A percentile compares a stretch with the other conserved stretches of the same genome.
phyloP scores from a whole-genome alignment of 2,888 invertebrate genomes.

The Phania funesta region DNA sequence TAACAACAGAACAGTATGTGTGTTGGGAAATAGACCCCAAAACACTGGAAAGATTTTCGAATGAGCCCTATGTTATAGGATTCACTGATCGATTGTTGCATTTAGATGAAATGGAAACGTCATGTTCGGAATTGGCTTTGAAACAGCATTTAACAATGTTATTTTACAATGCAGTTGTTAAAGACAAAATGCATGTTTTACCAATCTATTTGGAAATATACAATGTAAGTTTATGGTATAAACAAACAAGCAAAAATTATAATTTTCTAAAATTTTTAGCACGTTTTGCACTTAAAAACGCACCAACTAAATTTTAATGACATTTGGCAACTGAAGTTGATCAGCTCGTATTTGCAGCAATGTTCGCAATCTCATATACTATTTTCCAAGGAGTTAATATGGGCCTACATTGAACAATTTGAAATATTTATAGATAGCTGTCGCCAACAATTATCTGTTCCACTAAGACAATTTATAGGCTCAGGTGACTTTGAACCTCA shows the following conservation, averaged over 20 bases:
- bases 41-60: constrained; percentile 88
- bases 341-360: constrained; percentile 81
- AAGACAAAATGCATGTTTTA: constrained; percentile 88
- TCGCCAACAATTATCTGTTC: constrained; percentile 68
- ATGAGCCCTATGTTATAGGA: constrained; percentile 85
- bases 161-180: constrained; percentile 90
- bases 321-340: constrained; percentile 89
- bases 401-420: constrained; percentile 75
- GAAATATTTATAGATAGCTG: constrained; percentile 73
- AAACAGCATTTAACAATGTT: constrained; percentile 85
- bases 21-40: constrained; percentile 82
- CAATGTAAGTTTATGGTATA: constrained; percentile 82
- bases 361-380: constrained; percentile 72
- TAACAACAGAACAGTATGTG: constrained; percentile 85
- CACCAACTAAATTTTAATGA: constrained; percentile 77
- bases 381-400: constrained; percentile 77
- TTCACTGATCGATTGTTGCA: constrained; percentile 86
- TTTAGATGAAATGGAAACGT: constrained; percentile 72
- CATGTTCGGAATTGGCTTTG: constrained; percentile 78
- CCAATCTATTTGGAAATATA: constrained; percentile 87
- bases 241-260: background rate
- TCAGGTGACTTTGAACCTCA: constrained; percentile 71
- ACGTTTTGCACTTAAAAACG: constrained; percentile 70
- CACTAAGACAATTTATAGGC: constrained; percentile 75
- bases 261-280: constrained; percentile 63